Percentiles rank a stretch among this genome's conserved stretches.
These are phyloP conservation scores for Leptatherina wallacei DNA, from an alignment of 2,797 vertebrate genomes.

Conservation along the genomic window DNA sequence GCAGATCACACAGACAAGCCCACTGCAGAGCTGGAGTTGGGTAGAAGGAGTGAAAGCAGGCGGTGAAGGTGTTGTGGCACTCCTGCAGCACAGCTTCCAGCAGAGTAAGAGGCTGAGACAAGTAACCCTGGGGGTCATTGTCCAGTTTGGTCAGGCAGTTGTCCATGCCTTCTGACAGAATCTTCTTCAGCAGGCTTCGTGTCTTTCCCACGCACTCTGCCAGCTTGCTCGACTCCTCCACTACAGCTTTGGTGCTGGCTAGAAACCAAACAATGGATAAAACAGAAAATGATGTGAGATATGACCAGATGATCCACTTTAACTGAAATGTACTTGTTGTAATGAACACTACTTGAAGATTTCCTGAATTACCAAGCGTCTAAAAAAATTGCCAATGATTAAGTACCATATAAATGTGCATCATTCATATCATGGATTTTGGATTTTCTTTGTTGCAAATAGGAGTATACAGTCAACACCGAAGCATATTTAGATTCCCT, in stretches of 20 bases:
- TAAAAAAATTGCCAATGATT: background rate
- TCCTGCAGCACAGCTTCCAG: slow-evolving; percentile 97
- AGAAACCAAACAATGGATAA: slow-evolving; percentile 41
- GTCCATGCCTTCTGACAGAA: slow-evolving; percentile 97
- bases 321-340: background rate
- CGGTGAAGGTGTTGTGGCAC: slow-evolving; percentile 98
- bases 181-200: slow-evolving; percentile 95
- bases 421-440: background rate
- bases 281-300: background rate
- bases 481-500: background rate
- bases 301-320: background rate
- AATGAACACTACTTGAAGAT: background rate
- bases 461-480: background rate
- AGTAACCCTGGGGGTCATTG: slow-evolving; percentile 96
- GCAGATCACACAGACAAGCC: slow-evolving; percentile 97
- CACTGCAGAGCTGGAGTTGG: slow-evolving; percentile 97
- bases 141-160: slow-evolving; percentile 97
- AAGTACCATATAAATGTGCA: too few species aligned
- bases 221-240: slow-evolving; percentile 98
- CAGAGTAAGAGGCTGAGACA: slow-evolving; percentile 94
- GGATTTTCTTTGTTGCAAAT: background rate
- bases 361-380: background rate
- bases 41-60: slow-evolving; percentile 98
- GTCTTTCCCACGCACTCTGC: slow-evolving; percentile 99
- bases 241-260: slow-evolving; percentile 95